phyloP scores from a whole-genome alignment of 2,888 invertebrate species.

The Adelognathus sp. region DNA sequence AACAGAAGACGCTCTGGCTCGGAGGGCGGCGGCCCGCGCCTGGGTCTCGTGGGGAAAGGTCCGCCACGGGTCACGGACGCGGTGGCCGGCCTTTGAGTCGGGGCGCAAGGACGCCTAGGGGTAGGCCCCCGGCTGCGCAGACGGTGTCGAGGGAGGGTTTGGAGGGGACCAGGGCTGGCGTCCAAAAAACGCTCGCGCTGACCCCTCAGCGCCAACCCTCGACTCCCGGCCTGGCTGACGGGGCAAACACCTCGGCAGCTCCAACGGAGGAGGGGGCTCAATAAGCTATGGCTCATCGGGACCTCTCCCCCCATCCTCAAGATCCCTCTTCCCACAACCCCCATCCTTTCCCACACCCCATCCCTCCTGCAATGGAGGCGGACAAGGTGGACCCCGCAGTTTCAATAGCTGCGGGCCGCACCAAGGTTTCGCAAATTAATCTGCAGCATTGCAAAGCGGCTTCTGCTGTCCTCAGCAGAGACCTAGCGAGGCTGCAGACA shows the following conservation, averaged over 20 bases:
- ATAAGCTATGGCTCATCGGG: background rate
- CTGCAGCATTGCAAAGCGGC: conserved; percentile 50
- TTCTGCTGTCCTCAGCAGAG: conserved; percentile 23
- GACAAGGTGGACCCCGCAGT: background rate
- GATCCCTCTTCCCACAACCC: background rate
- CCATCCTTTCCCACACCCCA: background rate
- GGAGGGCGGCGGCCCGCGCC: background rate
- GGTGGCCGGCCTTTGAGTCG: background rate
- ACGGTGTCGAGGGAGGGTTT: background rate
- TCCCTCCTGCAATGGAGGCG: background rate
- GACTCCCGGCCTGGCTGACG: background rate
- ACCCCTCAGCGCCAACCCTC: background rate
- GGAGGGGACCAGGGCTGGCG: background rate
- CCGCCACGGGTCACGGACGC: background rate
- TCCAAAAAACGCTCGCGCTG: background rate
- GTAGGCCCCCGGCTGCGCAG: background rate
- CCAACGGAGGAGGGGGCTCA: background rate
- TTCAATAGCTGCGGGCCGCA: background rate
- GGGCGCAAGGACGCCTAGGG: background rate
- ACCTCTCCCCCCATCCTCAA: background rate
- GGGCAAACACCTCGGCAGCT: background rate
- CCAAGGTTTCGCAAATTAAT: conserved; percentile 37
- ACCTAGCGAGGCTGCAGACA: conserved; percentile 36
- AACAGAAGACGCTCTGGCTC: too few relatives aligned
- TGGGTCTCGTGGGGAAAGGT: background rate